These are phyloP conservation scores for Cantharis flavilabris DNA, from an alignment of 2,888 invertebrate species.

Conservation along the genomic window DNA sequence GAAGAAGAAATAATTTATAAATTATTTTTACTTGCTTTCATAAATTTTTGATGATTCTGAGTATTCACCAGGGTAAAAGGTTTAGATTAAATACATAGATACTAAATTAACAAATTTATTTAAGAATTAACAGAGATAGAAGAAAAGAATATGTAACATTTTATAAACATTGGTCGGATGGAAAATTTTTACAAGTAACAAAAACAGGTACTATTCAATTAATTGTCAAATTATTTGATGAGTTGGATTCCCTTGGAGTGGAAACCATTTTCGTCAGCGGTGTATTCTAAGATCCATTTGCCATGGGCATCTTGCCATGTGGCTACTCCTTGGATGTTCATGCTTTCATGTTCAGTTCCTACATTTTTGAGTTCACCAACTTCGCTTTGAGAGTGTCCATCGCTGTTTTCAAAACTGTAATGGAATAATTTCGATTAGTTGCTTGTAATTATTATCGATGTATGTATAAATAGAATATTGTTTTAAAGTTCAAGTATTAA, in stretches of 20 bases:
- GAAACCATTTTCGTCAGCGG: constrained; percentile 62
- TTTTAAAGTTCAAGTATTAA: constrained; percentile 18
- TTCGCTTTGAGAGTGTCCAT: constrained; percentile 60
- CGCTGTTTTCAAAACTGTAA: constrained; percentile 59
- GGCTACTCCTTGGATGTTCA: constrained; percentile 59
- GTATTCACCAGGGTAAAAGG: not conserved
- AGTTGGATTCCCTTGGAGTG: constrained; percentile 47
- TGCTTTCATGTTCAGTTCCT: constrained; percentile 60
- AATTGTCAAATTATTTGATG: not conserved
- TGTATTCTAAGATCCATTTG: constrained; percentile 56
- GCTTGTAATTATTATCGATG: not conserved
- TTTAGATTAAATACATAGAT: not conserved
- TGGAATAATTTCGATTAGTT: constrained; percentile 9
- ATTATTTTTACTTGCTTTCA: not conserved
- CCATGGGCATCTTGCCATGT: constrained; percentile 63
- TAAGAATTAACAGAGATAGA: not conserved
- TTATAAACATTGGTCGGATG: not conserved
- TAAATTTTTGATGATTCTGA: no score
- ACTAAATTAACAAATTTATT: not conserved
- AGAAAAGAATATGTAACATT: not conserved
- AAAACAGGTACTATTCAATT: not conserved
- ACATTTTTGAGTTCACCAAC: constrained; percentile 59
- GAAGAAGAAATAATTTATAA: no score
- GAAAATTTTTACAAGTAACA: not conserved
- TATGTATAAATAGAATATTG: not conserved